Conservation (phyloP, 1,140 invertebrate genomes). For the Lasaia peninsularis region DNA sequence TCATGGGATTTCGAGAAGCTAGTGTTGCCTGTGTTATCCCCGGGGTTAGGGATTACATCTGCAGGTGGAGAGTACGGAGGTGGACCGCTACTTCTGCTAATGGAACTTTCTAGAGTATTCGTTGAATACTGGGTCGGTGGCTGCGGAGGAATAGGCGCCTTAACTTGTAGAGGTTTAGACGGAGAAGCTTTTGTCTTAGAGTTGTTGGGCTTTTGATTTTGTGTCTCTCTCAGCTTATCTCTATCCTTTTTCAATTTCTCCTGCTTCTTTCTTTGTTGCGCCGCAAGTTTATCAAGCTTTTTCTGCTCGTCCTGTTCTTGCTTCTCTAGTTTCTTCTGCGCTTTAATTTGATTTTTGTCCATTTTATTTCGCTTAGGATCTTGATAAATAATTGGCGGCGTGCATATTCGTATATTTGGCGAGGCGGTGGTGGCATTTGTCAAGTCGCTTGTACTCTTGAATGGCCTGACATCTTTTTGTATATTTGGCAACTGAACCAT, state of each 20-base stretch:
- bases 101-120: conserved; percentile 61
- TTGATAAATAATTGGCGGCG: conserved; percentile 32
- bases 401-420: conserved; percentile 24
- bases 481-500: conserved; percentile 39
- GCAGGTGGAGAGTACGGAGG: conserved; percentile 46
- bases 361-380: conserved; percentile 29
- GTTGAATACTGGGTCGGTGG: conserved; percentile 31
- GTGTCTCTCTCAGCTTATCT: conserved; percentile 25
- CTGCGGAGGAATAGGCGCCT: conserved; percentile 8
- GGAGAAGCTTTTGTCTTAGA: conserved; percentile 24
- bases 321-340: conserved; percentile 50
- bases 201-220: not conserved
- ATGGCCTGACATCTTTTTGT: conserved; percentile 26
- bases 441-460: conserved; percentile 49
- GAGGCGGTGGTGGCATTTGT: conserved; percentile 23
- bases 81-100: conserved; percentile 51
- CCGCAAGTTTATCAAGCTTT: conserved; percentile 37
- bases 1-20: conserved; percentile 42
- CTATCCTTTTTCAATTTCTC: conserved; percentile 45
- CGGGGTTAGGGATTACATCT: conserved; percentile 24
- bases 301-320: conserved; percentile 37
- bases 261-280: conserved; percentile 40
- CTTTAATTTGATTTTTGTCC: conserved; percentile 38
- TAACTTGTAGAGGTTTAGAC: conserved; percentile 26
- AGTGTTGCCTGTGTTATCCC: conserved; percentile 39